Conservation (phyloP, 2,113 vertebrate species). For the Tapirus terrestris region DNA sequence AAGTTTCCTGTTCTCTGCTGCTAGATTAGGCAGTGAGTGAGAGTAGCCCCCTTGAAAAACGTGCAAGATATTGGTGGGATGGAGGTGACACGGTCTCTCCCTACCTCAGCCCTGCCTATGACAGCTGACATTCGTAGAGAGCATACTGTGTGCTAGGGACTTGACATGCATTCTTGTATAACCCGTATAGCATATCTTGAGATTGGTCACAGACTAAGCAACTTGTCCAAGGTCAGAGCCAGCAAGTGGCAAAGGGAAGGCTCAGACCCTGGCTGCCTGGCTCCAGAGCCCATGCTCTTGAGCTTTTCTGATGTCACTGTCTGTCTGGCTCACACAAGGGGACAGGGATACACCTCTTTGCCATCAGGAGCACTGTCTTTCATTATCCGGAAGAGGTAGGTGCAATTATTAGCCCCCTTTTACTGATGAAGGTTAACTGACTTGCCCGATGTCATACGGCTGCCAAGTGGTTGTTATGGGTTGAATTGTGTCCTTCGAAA, state of each 20-base stretch:
- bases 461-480: not conserved
- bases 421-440: not conserved
- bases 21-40: not conserved
- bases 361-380: not conserved
- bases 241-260: not conserved
- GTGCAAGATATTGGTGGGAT: rapidly evolving
- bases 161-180: rapidly evolving
- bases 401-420: too few species aligned
- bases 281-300: not conserved
- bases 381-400: not conserved
- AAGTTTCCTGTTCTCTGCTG: not conserved
- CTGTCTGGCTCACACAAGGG: not conserved
- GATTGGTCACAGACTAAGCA: not conserved
- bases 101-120: not conserved
- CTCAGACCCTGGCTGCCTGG: not conserved
- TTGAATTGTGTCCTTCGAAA: not conserved
- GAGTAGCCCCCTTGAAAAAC: not conserved
- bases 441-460: not conserved
- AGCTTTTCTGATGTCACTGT: rapidly evolving
- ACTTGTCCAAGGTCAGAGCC: not conserved
- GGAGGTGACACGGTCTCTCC: too few species aligned
- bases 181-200: rapidly evolving
- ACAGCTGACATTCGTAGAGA: rapidly evolving
- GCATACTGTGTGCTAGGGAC: not conserved
- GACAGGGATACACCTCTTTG: not conserved